A percentile compares a stretch with the other conserved stretches of the same genome.
phyloP scores from a whole-genome alignment of 2,888 invertebrate genomes.

The Mesodorylaimus sp. region DNA sequence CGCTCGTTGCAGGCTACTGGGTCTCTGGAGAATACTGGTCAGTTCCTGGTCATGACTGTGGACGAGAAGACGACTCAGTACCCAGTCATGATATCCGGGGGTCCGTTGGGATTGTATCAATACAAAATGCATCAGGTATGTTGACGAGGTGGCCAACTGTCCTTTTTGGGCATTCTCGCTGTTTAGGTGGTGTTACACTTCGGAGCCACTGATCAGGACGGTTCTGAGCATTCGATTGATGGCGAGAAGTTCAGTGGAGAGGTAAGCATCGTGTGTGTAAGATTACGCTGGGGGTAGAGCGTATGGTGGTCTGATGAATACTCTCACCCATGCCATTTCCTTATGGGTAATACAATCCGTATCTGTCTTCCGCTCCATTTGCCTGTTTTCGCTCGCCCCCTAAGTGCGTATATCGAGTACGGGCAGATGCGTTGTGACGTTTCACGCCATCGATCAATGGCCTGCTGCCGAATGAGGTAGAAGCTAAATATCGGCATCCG shows the following conservation, averaged over 20 bases:
- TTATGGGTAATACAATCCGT: too few relatives aligned
- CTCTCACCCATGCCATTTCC: too few relatives aligned
- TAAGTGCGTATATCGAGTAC: too few relatives aligned
- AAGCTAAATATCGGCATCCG: too few relatives aligned
- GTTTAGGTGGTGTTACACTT: constrained; percentile 43
- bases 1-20: constrained; percentile 19
- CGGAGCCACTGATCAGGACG: constrained; percentile 70
- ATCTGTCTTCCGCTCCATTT: too few relatives aligned
- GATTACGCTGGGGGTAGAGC: constrained; percentile 1
- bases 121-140: constrained; percentile 23
- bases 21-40: constrained; percentile 24
- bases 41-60: constrained; percentile 23
- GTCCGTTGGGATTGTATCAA: constrained; percentile 53
- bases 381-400: too few relatives aligned
- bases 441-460: too few relatives aligned
- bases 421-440: too few relatives aligned
- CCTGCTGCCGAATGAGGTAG: too few relatives aligned
- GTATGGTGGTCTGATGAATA: neutral
- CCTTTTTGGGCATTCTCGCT: too few relatives aligned
- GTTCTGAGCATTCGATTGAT: constrained; percentile 90
- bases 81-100: constrained; percentile 80
- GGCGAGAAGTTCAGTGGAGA: constrained; percentile 91
- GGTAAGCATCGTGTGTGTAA: constrained; percentile 47
- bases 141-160: too few relatives aligned
- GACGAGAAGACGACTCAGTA: constrained; percentile 32